Evolutionary conservation across 2,797 vertebrate genomes (phyloP).

Genomic region (Percopsis omiscomaycus): DNA sequence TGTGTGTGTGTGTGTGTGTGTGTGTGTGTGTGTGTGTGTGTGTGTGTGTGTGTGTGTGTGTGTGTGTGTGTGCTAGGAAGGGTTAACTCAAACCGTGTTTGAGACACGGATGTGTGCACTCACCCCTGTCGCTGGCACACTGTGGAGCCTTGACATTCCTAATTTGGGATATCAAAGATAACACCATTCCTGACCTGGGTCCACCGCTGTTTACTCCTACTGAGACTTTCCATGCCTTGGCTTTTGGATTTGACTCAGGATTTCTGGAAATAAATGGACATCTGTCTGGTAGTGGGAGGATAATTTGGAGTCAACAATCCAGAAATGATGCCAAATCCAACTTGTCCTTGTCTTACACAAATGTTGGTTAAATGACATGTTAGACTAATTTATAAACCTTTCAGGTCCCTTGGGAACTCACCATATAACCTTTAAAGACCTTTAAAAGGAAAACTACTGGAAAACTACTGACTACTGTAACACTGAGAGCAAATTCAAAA

Average conservation of each 20-base stretch:
- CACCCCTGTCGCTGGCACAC: conserved; percentile 34
- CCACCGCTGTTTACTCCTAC: conserved; percentile 35
- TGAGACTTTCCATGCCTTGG: conserved; percentile 35
- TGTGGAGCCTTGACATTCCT: conserved; percentile 12
- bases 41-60: conserved; percentile 27
- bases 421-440: too few relatives aligned
- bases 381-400: too few relatives aligned
- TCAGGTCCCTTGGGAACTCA: too few relatives aligned
- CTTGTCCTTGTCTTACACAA: too few relatives aligned
- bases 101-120: conserved; percentile 34
- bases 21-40: conserved; percentile 22
- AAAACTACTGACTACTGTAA: not conserved
- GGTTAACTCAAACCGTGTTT: conserved; percentile 31
- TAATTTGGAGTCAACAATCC: too few relatives aligned
- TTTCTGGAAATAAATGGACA: conserved; percentile 30
- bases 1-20: conserved; percentile 10
- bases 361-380: too few relatives aligned
- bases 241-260: conserved; percentile 25
- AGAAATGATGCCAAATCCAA: too few relatives aligned
- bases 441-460: too few relatives aligned
- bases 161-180: conserved; percentile 51
- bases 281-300: conserved; percentile 27
- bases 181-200: conserved; percentile 36
- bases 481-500: conserved; percentile 27
- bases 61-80: not conserved